Conservation (phyloP, 2,113 vertebrate genomes). For the Clinocottus analis region DNA sequence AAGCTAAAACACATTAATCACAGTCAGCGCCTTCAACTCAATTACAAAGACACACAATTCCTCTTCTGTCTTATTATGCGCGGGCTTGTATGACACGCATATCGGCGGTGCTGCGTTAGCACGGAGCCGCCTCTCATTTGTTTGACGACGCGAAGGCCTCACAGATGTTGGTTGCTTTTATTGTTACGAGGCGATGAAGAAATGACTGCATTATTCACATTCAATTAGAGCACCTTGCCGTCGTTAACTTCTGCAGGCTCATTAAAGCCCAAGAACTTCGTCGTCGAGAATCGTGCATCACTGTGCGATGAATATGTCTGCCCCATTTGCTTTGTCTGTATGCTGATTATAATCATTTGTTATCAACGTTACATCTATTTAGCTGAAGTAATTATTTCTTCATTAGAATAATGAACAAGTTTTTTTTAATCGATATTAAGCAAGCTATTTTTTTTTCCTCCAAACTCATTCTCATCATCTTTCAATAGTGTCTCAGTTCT, state of each 20-base stretch:
- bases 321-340: slow-evolving; percentile 34
- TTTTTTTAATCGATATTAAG: slow-evolving; percentile 26
- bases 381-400: slow-evolving; percentile 26
- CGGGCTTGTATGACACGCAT: slow-evolving; percentile 48
- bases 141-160: slow-evolving; percentile 59
- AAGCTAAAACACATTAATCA: slow-evolving; percentile 76
- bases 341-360: slow-evolving; percentile 37
- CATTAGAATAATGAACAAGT: slow-evolving; percentile 32
- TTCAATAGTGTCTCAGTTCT: slow-evolving; percentile 36
- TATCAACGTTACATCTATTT: slow-evolving; percentile 34
- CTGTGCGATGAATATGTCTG: not conserved
- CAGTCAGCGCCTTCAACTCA: slow-evolving; percentile 64
- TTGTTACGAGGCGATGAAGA: slow-evolving; percentile 56
- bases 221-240: slow-evolving; percentile 59
- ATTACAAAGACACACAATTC: slow-evolving; percentile 71
- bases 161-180: slow-evolving; percentile 61
- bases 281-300: slow-evolving; percentile 24
- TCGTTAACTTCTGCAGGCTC: slow-evolving; percentile 44
- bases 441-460: slow-evolving; percentile 6
- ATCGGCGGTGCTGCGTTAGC: slow-evolving; percentile 51
- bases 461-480: slow-evolving; percentile 25
- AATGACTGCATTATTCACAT: slow-evolving; percentile 66
- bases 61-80: slow-evolving; percentile 70
- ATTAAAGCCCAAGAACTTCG: slow-evolving; percentile 48
- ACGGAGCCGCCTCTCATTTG: slow-evolving; percentile 63